phyloP scores from a whole-genome alignment of 2,113 vertebrate species.

The Anthoscopus minutus region DNA sequence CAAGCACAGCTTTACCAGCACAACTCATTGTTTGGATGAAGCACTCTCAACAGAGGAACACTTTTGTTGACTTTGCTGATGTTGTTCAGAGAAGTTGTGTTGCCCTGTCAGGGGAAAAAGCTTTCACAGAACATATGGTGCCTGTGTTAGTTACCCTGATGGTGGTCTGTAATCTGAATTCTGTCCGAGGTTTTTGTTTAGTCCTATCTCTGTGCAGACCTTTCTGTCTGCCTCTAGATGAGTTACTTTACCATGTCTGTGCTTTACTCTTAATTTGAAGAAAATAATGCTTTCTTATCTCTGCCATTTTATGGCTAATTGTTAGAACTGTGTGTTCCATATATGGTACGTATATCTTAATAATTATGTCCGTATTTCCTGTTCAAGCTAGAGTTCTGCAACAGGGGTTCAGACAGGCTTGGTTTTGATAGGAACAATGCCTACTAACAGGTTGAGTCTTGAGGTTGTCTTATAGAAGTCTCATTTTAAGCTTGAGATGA shows the following conservation, averaged over 20 bases:
- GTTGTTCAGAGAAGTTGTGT: background rate
- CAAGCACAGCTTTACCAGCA: conserved; percentile 12
- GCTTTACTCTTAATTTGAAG: background rate
- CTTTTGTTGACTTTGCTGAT: conserved; percentile 45
- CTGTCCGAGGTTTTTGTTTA: background rate
- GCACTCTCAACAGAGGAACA: background rate
- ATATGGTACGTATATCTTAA: background rate
- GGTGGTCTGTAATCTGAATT: background rate
- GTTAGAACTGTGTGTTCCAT: background rate
- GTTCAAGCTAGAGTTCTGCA: background rate
- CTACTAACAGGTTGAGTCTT: background rate
- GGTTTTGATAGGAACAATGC: background rate
- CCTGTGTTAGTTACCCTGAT: background rate
- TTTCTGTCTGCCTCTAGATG: background rate
- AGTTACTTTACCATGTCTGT: background rate
- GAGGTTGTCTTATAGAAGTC: background rate
- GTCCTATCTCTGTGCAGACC: background rate
- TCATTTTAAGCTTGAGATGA: background rate
- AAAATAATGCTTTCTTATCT: background rate
- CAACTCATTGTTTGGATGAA: conserved; percentile 24
- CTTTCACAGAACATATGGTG: background rate
- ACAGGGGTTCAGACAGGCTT: background rate
- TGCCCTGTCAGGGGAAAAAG: conserved; percentile 1
- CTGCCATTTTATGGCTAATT: background rate
- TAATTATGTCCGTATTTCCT: background rate